Conservation (phyloP, 2,888 invertebrate species). For the Dicyrtoma fusca region DNA sequence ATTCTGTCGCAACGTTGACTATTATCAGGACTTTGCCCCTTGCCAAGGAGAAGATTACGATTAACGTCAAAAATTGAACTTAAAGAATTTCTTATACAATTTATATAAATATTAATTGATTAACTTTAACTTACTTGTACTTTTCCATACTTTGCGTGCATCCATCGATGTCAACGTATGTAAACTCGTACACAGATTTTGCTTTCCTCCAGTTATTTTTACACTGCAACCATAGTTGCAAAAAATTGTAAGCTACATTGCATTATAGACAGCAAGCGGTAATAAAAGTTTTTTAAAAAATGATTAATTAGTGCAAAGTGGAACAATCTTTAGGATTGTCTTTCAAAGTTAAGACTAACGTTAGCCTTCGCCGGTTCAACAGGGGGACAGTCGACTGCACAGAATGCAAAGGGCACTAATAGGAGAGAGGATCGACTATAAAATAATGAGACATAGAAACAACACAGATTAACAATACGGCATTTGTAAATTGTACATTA, state of each 20-base stretch:
- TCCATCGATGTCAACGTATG: conserved; percentile 51
- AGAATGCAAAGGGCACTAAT: not conserved
- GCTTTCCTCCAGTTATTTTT: conserved; percentile 22
- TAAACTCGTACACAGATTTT: conserved; percentile 51
- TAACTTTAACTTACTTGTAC: conserved; percentile 47
- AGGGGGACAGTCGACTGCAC: not conserved
- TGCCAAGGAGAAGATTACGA: not conserved
- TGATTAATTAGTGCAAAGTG: no score
- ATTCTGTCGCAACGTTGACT: conserved; percentile 81
- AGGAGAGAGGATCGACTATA: not conserved
- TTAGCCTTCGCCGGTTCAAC: not conserved
- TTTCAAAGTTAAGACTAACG: no score
- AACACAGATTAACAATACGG: no score
- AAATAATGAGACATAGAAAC: no score
- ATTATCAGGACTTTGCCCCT: conserved; percentile 73
- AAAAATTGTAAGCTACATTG: no score
- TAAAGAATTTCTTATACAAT: not conserved
- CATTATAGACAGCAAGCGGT: no score
- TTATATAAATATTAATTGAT: conserved; percentile 11
- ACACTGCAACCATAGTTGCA: not conserved
- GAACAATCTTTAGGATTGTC: no score
- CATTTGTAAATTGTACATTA: no score
- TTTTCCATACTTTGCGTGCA: conserved; percentile 47
- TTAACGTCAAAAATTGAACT: not conserved
- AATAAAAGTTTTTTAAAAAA: no score